Conservation (phyloP, 2,797 vertebrate genomes). For the Taeniopygia guttata region DNA sequence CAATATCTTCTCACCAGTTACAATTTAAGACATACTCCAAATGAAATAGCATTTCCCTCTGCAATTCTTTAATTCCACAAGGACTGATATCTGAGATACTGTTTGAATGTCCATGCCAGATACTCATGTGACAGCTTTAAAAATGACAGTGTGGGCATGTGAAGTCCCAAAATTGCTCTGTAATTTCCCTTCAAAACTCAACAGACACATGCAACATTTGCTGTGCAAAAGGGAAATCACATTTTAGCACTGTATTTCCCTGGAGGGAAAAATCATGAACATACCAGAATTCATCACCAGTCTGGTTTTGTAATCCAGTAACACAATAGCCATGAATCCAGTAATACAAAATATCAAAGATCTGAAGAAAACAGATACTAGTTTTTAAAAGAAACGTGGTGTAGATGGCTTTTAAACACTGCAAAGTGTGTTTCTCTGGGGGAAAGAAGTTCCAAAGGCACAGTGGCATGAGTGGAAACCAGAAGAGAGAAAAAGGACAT, state of each 20-base stretch:
- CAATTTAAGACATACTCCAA: not conserved
- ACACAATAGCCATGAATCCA: not conserved
- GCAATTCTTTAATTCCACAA: not conserved
- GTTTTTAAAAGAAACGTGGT: not conserved
- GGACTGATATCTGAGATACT: not conserved
- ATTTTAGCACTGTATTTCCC: not conserved
- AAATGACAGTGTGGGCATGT: not conserved
- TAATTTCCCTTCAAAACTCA: constrained; percentile 10
- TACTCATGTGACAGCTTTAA: not conserved
- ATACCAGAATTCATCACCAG: not conserved
- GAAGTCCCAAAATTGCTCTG: not conserved
- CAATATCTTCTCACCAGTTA: not conserved
- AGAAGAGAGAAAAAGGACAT: not conserved
- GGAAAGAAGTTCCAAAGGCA: not conserved
- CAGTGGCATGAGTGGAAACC: not conserved
- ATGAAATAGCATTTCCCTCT: not conserved
- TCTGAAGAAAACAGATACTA: not conserved
- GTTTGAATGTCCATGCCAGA: not conserved
- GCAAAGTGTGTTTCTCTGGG: not conserved
- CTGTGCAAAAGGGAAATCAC: not conserved
- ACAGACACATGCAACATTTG: not conserved
- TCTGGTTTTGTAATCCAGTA: not conserved
- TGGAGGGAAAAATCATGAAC: not conserved
- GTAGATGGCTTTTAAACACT: not conserved
- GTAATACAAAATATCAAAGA: not conserved